A percentile compares a stretch with the other conserved stretches of the same genome.
Conservation (phyloP, 2,797 vertebrate genomes). For the Lutjanus campechanus region DNA sequence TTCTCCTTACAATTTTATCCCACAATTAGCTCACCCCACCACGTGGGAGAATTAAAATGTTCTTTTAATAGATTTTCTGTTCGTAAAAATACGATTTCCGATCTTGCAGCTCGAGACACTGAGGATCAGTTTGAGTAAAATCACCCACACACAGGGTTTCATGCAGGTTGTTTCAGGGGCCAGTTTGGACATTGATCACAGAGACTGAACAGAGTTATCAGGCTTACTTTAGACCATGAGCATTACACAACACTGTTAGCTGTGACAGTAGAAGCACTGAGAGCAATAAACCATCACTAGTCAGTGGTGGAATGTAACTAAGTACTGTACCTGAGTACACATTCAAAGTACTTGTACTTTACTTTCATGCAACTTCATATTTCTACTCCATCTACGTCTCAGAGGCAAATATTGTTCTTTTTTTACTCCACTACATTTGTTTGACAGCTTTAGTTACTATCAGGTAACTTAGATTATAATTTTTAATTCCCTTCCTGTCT, state of each 20-base stretch:
- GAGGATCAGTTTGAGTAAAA: background rate
- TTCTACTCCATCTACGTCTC: too few species aligned
- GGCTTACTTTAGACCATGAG: conserved; percentile 59
- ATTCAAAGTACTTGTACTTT: background rate
- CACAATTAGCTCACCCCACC: conserved; percentile 19
- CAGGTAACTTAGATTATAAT: too few species aligned
- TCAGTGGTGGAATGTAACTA: background rate
- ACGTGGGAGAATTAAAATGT: too few species aligned
- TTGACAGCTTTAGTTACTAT: background rate
- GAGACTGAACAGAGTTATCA: conserved; percentile 46
- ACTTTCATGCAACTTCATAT: too few species aligned
- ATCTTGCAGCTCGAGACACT: background rate
- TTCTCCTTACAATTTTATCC: background rate
- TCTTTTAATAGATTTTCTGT: background rate
- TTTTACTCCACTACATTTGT: background rate
- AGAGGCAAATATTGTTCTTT: too few species aligned
- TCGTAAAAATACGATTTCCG: background rate
- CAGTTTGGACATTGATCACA: conserved; percentile 31
- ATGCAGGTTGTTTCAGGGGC: conserved; percentile 51
- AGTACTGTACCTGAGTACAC: background rate
- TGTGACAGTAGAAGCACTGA: background rate
- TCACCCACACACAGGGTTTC: conserved; percentile 41
- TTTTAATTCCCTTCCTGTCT: too few species aligned
- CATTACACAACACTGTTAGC: conserved; percentile 48
- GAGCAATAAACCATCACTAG: background rate